A percentile compares a stretch with the other conserved stretches of the same genome.
phyloP scores from a whole-genome alignment of 2,888 invertebrate genomes.

The Ornithoptera priamus region DNA sequence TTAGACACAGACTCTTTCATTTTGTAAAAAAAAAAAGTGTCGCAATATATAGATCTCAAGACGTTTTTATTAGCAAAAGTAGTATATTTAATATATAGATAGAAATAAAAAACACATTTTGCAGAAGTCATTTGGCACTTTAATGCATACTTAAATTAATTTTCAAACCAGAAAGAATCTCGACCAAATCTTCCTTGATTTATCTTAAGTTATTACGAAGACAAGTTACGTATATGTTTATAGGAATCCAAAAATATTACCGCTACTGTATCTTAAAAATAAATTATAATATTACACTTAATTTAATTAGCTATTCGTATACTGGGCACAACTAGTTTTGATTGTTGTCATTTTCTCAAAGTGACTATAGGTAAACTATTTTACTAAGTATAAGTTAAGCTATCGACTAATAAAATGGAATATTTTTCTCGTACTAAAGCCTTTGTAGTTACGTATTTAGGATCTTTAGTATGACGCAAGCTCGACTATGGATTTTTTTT shows the following conservation, averaged over 20 bases:
- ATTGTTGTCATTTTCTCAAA: slow-evolving; percentile 74
- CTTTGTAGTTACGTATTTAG: slow-evolving; percentile 76
- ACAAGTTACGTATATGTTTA: slow-evolving; percentile 77
- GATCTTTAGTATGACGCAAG: slow-evolving; percentile 54
- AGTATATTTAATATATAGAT: slow-evolving; percentile 35
- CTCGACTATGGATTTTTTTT: slow-evolving; percentile 10
- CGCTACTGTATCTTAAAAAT: slow-evolving; percentile 77
- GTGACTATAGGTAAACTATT: slow-evolving; percentile 78
- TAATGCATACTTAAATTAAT: slow-evolving; percentile 46
- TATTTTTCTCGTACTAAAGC: slow-evolving; percentile 72
- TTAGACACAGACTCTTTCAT: slow-evolving; percentile 66
- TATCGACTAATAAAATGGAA: slow-evolving; percentile 78
- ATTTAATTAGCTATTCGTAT: slow-evolving; percentile 77
- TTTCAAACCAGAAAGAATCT: slow-evolving; percentile 63
- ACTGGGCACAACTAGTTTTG: slow-evolving; percentile 81
- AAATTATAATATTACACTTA: slow-evolving; percentile 72
- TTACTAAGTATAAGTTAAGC: slow-evolving; percentile 77
- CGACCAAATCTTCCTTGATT: slow-evolving; percentile 53
- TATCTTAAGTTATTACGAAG: slow-evolving; percentile 53
- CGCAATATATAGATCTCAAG: too few species aligned
- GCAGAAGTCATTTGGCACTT: slow-evolving; percentile 68
- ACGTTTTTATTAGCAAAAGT: not conserved
- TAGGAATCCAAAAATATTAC: slow-evolving; percentile 81
- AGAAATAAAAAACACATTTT: slow-evolving; percentile 44
- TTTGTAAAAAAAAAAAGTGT: slow-evolving; percentile 34